Base-by-base conservation (phyloP, 2,888 invertebrate species). In the Hypselothyrea guttata region DNA sequence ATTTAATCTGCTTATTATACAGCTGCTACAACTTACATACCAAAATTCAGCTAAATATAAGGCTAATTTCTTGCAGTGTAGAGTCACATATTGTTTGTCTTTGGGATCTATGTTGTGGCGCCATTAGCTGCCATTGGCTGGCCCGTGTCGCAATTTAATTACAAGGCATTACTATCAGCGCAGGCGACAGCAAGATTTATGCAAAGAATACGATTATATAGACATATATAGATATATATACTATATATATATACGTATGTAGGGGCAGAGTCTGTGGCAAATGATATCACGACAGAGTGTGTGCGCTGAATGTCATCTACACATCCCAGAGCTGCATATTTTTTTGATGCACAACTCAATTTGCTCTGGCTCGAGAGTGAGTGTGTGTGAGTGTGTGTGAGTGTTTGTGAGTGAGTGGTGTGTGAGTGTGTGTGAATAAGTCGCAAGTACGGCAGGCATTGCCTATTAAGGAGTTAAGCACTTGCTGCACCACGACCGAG, bases 111-210 rank as follows among this genome's bases (percentile, higher is more conserved):
- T 81, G 75, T 74, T 75, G 69, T 84, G 84, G 84, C 84, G 84
- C 84, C 84, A 84, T 68, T 77, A 71, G 75, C 74, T 77, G 65
- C 72, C 69, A 65, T 64, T 72, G 66, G 59, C 67, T 62, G 71
- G 70, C 71, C 75, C 76, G 84, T 83, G 75, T 85, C 75, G 81
- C 75, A 71, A 84, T 85, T 82, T 75, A 84, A 81, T 84, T 84
- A 78, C 85, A 76, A 75, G 78, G 76, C 53, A 60, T 60, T 56
- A 48, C 60, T 59, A 64, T 66, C 56, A 41, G 45, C 42, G 61
- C 35, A 57, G 73, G 69, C 71, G 67, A 69, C 64, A 71, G 61
- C 47, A 66, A 70, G 78, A 81, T 73, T 76, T 79, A 82, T 86
- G 82, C 82, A 84, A 79, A 77, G 67, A 75, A 66, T 62, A 57